Evolutionary conservation across 2,888 invertebrate genomes (phyloP), one percentile per base, ranked within the genome.

Genomic region (Oxycera nigricornis): DNA sequence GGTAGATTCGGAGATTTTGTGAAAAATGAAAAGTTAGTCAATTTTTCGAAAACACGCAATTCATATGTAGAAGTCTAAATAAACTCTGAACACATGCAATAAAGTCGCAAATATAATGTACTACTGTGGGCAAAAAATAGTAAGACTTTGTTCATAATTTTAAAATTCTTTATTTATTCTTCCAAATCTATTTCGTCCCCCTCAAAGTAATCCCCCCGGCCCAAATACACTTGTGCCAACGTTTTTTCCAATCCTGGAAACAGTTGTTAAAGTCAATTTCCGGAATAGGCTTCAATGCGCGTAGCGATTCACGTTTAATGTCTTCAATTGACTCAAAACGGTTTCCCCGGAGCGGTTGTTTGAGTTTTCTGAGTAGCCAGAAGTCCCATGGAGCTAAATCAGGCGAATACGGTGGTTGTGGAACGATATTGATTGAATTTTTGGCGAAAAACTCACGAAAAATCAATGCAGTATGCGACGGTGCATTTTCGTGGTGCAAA

Each of bases 81-180:
- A n/a, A n/a, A n/a, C n/a, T n/a, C n/a, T n/a, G n/a, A n/a, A n/a
- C n/a, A n/a, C n/a, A n/a, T n/a, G n/a, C n/a, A n/a, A n/a, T n/a
- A n/a, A n/a, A n/a, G n/a, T n/a, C n/a, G n/a, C n/a, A n/a, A n/a
- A n/a, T n/a, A n/a, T n/a, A n/a, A 59, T 28, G 2, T 59, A 73
- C 61, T 61, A 73, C 61, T 73, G 59, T 73, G 61, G 2, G 2
- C 73, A 73, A 73, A 73, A 61, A 73, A 31, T 35, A 59, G n/a
- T 1, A 1, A 1, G 61, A 59, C 1, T 73, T 57, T 17, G 1
- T 41, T 72, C 35, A 35, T n/a, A n/a, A n/a, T n/a, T n/a, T 41
- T 31, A 41, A 73, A 73, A 59, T 28, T 52, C 26, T 70, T 70
- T 70, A 70, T 50, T 70, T 52, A 50, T 70, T 70, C 26, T 70